Conservation (phyloP, 2,797 vertebrate species). For the Myotis pilosus region DNA sequence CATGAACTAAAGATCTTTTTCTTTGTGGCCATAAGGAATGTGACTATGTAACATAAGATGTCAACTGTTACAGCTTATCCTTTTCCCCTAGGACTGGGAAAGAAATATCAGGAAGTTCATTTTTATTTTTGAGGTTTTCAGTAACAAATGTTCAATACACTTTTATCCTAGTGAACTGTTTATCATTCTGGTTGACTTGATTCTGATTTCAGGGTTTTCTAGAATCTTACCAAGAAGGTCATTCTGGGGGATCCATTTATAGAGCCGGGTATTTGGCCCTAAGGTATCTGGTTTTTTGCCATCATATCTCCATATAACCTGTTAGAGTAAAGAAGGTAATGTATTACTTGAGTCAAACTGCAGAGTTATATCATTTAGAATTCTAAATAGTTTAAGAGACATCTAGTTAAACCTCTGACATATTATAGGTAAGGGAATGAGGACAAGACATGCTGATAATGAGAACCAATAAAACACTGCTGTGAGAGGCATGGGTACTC, state of each 20-base stretch:
- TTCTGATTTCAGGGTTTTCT: not conserved
- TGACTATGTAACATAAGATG: not conserved
- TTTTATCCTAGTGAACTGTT: not conserved
- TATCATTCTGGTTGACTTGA: not conserved
- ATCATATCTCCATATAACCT: not conserved
- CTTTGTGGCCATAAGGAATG: not conserved
- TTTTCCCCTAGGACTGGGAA: not conserved
- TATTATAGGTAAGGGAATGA: not conserved
- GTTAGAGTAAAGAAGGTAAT: not conserved
- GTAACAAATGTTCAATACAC: not conserved
- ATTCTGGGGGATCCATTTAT: slow-evolving; percentile 88
- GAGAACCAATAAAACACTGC: not conserved
- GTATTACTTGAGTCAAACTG: not conserved
- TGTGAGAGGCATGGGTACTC: not conserved
- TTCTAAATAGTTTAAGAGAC: not conserved
- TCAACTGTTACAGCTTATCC: not conserved
- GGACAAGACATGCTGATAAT: not conserved
- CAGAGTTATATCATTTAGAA: not conserved
- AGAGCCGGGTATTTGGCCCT: slow-evolving; percentile 88
- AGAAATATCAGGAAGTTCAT: not conserved
- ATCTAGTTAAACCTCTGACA: not conserved
- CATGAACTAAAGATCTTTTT: not conserved
- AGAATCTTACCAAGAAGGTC: slow-evolving; percentile 33
- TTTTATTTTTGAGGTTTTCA: not conserved
- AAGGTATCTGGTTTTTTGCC: slow-evolving; percentile 79